Percentiles rank a stretch among this genome's conserved stretches.
phyloP scores from a whole-genome alignment of 2,888 invertebrate genomes.

The Plusia festucae region DNA sequence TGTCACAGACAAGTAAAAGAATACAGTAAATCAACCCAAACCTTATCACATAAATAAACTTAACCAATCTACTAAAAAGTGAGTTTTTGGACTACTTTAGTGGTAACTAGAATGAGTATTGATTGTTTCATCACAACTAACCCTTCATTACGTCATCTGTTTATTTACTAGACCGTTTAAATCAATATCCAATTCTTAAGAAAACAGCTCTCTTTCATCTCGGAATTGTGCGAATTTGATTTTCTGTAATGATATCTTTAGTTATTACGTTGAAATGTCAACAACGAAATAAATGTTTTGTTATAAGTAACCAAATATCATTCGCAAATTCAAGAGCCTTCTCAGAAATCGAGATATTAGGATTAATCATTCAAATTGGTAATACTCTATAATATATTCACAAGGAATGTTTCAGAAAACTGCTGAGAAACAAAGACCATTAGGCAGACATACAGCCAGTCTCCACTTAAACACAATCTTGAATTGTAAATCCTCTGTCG shows the following conservation, averaged over 20 bases:
- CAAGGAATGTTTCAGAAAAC: slow-evolving; percentile 38
- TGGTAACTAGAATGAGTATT: not conserved
- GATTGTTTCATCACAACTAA: not conserved
- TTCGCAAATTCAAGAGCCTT: not conserved
- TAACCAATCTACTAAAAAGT: not conserved
- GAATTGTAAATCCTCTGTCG: slow-evolving; percentile 61
- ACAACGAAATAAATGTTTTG: not conserved
- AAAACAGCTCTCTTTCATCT: not conserved
- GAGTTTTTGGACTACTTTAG: not conserved
- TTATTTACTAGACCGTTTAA: too few species aligned
- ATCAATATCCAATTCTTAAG: not conserved
- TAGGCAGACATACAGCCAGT: slow-evolving; percentile 53
- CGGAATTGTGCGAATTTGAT: not conserved
- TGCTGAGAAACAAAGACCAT: slow-evolving; percentile 44
- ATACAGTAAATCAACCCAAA: not conserved
- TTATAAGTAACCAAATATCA: not conserved
- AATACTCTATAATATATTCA: slow-evolving; percentile 25
- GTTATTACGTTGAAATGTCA: slow-evolving; percentile 8
- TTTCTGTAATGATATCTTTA: not conserved
- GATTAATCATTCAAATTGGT: slow-evolving; percentile 17
- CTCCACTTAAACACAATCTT: slow-evolving; percentile 60
- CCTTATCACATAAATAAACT: not conserved
- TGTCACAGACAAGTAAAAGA: not conserved
- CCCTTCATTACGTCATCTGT: too few species aligned
- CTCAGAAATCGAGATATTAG: slow-evolving; percentile 18